phyloP scores from a whole-genome alignment of 2,797 vertebrate species.

The Salmo trutta region DNA sequence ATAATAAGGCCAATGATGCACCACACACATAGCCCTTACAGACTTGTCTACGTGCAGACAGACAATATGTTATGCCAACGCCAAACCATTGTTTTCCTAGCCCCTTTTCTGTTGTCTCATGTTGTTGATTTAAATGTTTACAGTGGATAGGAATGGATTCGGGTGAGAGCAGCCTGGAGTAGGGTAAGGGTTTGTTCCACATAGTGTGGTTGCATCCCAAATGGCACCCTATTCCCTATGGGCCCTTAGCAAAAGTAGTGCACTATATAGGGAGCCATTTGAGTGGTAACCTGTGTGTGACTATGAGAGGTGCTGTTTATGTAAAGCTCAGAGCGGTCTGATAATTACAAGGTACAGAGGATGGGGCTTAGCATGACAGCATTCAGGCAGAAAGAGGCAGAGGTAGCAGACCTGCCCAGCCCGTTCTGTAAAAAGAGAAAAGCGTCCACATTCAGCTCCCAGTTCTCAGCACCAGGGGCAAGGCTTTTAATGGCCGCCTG shows the following conservation, averaged over 20 bases:
- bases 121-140: slow-evolving; percentile 62
- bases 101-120: slow-evolving; percentile 16
- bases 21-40: not conserved
- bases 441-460: slow-evolving; percentile 39
- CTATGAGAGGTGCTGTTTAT: slow-evolving; percentile 71
- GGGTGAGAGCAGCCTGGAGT: slow-evolving; percentile 31
- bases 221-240: not conserved
- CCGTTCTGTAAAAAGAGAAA: slow-evolving; percentile 47
- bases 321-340: slow-evolving; percentile 64
- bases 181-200: slow-evolving; percentile 51
- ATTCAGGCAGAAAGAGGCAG: slow-evolving; percentile 48
- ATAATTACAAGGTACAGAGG: slow-evolving; percentile 76
- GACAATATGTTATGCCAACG: slow-evolving; percentile 38
- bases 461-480: not conserved
- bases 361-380: slow-evolving; percentile 71
- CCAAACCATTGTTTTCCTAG: slow-evolving; percentile 45
- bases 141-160: slow-evolving; percentile 49
- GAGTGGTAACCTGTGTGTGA: slow-evolving; percentile 24
- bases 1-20: not conserved
- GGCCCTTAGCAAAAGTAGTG: not conserved
- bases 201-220: slow-evolving; percentile 10
- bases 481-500: not conserved
- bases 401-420: slow-evolving; percentile 54
- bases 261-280: not conserved
- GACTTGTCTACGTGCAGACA: not conserved